Evolutionary conservation across 2,797 vertebrate genomes (phyloP).

Genomic region (Chaetodon trifasciatus): DNA sequence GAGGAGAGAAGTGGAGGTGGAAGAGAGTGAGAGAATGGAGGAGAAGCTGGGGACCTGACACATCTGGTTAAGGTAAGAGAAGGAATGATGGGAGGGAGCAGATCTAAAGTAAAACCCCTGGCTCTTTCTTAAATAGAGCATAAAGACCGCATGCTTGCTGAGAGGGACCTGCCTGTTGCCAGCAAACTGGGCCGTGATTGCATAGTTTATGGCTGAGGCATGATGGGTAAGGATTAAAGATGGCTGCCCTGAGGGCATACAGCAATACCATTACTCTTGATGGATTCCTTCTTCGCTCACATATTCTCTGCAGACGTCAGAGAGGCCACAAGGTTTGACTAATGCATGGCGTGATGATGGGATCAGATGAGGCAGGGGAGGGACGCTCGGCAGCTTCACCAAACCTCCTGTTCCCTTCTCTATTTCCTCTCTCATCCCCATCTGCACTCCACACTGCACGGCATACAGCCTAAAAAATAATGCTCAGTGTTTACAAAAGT

Average conservation of each 20-base stretch:
- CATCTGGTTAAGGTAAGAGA: conserved; percentile 73
- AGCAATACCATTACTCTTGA: conserved; percentile 88
- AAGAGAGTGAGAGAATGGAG: conserved; percentile 41
- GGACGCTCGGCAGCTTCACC: conserved; percentile 70
- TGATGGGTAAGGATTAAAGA: conserved; percentile 86
- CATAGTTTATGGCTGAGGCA: conserved; percentile 81
- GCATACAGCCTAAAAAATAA: background rate
- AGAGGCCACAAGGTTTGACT: conserved; percentile 85
- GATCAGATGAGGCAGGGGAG: conserved; percentile 78
- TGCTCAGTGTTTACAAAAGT: background rate
- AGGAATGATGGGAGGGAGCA: conserved; percentile 37
- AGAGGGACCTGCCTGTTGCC: conserved; percentile 74
- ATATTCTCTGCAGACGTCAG: conserved; percentile 86
- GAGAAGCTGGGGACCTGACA: conserved; percentile 63
- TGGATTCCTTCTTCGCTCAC: conserved; percentile 86
- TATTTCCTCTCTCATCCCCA: conserved; percentile 39
- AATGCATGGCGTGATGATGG: conserved; percentile 86
- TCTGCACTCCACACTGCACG: conserved; percentile 15
- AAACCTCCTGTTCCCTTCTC: conserved; percentile 51
- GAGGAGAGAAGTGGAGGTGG: conserved; percentile 29
- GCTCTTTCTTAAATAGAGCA: conserved; percentile 84
- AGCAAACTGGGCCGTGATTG: conserved; percentile 79
- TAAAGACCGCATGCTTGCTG: conserved; percentile 73
- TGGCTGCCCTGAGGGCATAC: conserved; percentile 86
- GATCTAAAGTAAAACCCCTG: conserved; percentile 67